Percentiles rank a stretch among this genome's conserved stretches.
These are phyloP conservation scores for Cantharis rustica DNA, from an alignment of 2,888 invertebrate genomes.

Conservation along the genomic window DNA sequence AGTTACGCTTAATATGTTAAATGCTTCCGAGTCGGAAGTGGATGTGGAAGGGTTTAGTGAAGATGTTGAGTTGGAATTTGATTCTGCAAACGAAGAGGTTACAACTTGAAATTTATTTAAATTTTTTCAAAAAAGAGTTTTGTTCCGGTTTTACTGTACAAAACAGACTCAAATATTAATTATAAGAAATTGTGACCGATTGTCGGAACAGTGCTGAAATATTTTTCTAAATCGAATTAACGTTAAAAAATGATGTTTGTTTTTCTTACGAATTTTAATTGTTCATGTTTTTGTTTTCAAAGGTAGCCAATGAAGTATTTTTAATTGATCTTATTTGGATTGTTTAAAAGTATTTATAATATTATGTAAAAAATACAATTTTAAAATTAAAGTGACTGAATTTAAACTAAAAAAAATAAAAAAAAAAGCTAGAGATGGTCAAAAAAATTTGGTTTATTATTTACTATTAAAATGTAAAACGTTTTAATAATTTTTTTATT, in stretches of 20 bases:
- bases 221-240: neutral
- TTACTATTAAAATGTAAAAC: no score
- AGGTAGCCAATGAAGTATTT: no score
- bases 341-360: no score
- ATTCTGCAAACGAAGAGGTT: conserved; percentile 78
- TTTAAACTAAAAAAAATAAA: no score
- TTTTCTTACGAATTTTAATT: no score
- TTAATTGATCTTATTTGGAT: no score
- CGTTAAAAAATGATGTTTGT: neutral
- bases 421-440: no score
- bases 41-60: conserved; percentile 82
- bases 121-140: neutral
- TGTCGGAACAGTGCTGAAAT: neutral
- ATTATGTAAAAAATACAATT: no score
- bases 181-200: neutral
- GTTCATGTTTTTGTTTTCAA: no score
- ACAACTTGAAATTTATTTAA: conserved; percentile 52
- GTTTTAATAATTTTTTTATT: no score
- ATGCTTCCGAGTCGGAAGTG: conserved; percentile 88
- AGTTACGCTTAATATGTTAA: conserved; percentile 90
- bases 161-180: neutral
- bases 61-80: conserved; percentile 83
- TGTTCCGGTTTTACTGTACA: neutral
- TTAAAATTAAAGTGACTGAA: no score
- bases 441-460: no score